Conservation (phyloP, 2,113 vertebrate species). For the Trichechus manatus region DNA sequence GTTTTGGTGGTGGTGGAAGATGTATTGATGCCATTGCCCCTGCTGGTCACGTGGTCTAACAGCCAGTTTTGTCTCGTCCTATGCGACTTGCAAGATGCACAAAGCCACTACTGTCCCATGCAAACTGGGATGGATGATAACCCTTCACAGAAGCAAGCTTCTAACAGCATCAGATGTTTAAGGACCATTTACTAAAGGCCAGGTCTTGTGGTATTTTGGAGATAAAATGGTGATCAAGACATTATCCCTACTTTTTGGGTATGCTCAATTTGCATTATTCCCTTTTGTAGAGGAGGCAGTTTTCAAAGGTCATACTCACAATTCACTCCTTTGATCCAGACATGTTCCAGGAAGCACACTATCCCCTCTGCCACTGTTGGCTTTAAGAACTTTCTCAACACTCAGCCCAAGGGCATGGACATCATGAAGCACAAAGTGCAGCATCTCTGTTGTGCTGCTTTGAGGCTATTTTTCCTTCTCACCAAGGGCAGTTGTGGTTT, state of each 20-base stretch:
- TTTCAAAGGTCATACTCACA: constrained; percentile 1
- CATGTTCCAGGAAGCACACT: not conserved
- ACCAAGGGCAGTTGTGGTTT: not conserved
- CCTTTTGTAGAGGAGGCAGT: not conserved
- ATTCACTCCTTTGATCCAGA: not conserved
- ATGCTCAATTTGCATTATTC: not conserved
- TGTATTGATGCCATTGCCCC: not conserved
- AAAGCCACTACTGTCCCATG: not conserved
- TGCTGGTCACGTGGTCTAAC: not conserved
- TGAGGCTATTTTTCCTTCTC: constrained; percentile 58
- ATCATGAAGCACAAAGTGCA: not conserved
- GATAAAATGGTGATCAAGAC: not conserved
- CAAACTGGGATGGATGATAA: not conserved
- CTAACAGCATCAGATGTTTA: not conserved
- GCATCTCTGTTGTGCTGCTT: constrained; percentile 74
- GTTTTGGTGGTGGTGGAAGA: not conserved
- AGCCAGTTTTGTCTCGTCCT: not conserved
- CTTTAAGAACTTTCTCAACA: not conserved
- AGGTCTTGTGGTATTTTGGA: not conserved
- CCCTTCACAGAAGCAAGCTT: not conserved
- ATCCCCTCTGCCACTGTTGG: constrained; percentile 50
- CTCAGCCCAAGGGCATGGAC: not conserved
- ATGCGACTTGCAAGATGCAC: not conserved
- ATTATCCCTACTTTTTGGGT: not conserved
- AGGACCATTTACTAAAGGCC: not conserved